These are phyloP conservation scores for Menidia beryllina DNA, from an alignment of 2,113 vertebrate species.

Conservation along the genomic window DNA sequence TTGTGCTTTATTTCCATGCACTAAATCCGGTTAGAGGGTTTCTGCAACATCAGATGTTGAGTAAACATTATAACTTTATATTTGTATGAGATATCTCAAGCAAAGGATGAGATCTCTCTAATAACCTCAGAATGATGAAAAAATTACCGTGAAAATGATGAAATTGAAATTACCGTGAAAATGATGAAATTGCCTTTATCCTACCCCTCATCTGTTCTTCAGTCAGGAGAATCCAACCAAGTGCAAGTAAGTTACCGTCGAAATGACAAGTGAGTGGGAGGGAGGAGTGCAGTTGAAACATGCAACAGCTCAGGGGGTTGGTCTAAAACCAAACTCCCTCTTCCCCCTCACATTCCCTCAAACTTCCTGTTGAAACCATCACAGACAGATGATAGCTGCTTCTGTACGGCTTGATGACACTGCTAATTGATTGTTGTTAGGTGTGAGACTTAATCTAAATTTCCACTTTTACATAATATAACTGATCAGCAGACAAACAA, in stretches of 20 bases:
- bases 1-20: no score
- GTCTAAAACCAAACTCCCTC: constrained; percentile 36
- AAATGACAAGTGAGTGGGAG: constrained; percentile 57
- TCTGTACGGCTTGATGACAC: background rate
- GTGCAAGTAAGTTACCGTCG: constrained; percentile 34
- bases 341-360: constrained; percentile 12
- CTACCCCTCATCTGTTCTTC: constrained; percentile 37
- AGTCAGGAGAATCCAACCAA: constrained; percentile 61
- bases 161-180: constrained; percentile 63
- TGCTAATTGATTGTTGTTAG: background rate
- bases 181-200: constrained; percentile 17
- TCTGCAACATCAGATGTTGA: background rate
- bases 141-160: constrained; percentile 60
- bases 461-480: constrained; percentile 8
- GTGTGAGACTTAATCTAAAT: background rate
- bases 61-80: background rate
- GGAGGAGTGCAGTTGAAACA: constrained; percentile 59
- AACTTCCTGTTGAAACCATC: background rate
- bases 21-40: background rate
- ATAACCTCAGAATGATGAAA: background rate
- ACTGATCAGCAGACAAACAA: background rate
- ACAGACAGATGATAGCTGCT: background rate
- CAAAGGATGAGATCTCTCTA: background rate
- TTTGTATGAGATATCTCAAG: background rate
- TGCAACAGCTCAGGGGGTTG: constrained; percentile 63